phyloP scores from a whole-genome alignment of 1,140 invertebrate genomes.

The Caenorhabditis inopinata region DNA sequence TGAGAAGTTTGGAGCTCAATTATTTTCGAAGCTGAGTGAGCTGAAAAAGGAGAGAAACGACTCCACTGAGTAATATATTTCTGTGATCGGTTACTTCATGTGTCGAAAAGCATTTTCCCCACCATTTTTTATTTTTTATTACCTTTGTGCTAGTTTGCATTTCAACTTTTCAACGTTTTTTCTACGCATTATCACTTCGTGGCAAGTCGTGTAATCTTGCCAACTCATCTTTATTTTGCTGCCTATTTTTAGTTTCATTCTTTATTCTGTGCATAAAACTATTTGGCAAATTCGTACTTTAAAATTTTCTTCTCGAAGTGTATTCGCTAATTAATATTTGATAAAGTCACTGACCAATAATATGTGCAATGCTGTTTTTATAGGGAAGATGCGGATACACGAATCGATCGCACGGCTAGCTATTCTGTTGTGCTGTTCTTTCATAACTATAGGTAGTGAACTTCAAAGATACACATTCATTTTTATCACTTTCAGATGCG shows the following conservation, averaged over 20 bases:
- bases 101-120: not conserved
- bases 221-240: not conserved
- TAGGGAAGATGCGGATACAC: too few species aligned
- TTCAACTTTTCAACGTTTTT: not conserved
- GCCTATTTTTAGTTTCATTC: too few species aligned
- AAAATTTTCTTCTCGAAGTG: too few species aligned
- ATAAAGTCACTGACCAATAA: too few species aligned
- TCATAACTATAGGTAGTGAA: not conserved
- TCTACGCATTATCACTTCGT: not conserved
- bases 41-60: not conserved
- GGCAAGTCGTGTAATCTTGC: not conserved
- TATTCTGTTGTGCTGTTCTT: not conserved
- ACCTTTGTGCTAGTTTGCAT: not conserved
- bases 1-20: not conserved
- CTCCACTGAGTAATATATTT: not conserved
- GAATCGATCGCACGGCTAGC: too few species aligned
- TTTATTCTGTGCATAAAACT: not conserved
- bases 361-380: too few species aligned
- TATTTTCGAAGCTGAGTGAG: slow-evolving; percentile 5
- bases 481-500: not conserved
- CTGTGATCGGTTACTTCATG: not conserved
- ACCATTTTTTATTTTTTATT: not conserved
- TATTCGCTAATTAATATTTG: too few species aligned
- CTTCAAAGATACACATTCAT: not conserved
- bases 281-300: not conserved